A percentile compares a stretch with the other conserved stretches of the same genome.
phyloP scores from a whole-genome alignment of 2,888 invertebrate species.

The Himalopsyche tibetana region DNA sequence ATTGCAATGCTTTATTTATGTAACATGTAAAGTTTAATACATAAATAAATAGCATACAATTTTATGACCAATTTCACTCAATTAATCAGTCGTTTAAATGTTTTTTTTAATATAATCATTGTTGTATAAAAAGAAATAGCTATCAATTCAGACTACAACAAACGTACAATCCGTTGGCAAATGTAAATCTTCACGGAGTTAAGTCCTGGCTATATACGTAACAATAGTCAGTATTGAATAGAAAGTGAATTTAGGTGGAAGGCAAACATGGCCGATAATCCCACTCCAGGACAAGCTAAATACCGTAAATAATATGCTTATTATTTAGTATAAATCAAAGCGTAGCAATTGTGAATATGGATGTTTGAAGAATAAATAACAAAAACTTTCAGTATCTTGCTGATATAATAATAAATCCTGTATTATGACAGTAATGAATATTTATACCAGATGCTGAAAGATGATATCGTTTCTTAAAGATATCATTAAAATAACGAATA shows the following conservation, averaged over 20 bases:
- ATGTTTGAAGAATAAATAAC: not conserved
- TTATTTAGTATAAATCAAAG: slow-evolving; percentile 15
- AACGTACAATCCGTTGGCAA: not conserved
- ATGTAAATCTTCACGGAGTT: not conserved
- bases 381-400: not conserved
- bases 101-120: too few relatives aligned
- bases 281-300: slow-evolving; percentile 18
- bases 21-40: too few relatives aligned
- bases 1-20: too few relatives aligned
- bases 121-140: too few relatives aligned
- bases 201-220: not conserved
- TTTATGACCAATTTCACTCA: too few relatives aligned
- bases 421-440: too few relatives aligned
- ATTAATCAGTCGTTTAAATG: too few relatives aligned
- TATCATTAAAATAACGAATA: too few relatives aligned
- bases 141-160: not conserved
- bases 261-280: slow-evolving; percentile 5
- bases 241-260: slow-evolving; percentile 21
- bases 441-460: too few relatives aligned
- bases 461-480: too few relatives aligned
- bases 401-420: too few relatives aligned
- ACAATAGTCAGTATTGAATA: not conserved
- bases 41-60: too few relatives aligned
- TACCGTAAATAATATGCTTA: slow-evolving; percentile 12
- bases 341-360: not conserved